Base-by-base conservation (phyloP, 2,113 vertebrate species). In the Cottus gobio region DNA sequence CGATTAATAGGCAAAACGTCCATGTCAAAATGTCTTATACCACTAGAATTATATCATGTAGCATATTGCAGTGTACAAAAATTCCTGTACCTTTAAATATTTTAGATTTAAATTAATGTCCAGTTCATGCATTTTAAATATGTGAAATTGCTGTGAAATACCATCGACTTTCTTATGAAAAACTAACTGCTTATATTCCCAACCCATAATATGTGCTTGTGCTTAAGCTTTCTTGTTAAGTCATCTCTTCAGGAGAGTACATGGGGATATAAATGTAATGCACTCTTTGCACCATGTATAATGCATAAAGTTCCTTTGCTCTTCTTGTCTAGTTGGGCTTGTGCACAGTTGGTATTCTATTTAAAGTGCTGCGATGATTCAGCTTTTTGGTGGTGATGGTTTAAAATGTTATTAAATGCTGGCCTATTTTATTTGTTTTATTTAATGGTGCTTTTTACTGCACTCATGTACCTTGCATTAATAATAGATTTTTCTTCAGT, bases 271-370 rank as follows among this genome's bases (percentile, higher is more conserved):
- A 75, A 91, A 91, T 82, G 77, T 52, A 86, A 81, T 82, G 77
- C 88, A 75, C 83, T 88, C 77, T 81, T 85, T 85, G 67, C 74
- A 81, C 82, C 61, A 89, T 86, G 86, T 88, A 90, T 87, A 88
- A 90, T 88, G 80, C 88, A 88, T 86, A 68, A 52, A 2, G 61
- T 67, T 67, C 67, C 58, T 75, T 65, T 86, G 85, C 80, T 74
- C 54, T 12, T 65, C 75, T 81, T 77, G 71, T 79, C n/a, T 76
- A 52, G 44, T 67, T 81, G 63, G 69, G 44, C 69, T 68, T 57
- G 57, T 57, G 62, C 82, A 80, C 83, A 54, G 22, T 58, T 20
- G 30, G 26, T 63, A 57, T 82, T 77, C 82, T 89, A 67, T 89
- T 83, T 84, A 80, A 89, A 88, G 70, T 2, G 0, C 64, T 42